A percentile compares a stretch with the other conserved stretches of the same genome.
These are phyloP conservation scores for Galago senegalensis DNA, from an alignment of 2,797 vertebrate species.

Conservation along the genomic window DNA sequence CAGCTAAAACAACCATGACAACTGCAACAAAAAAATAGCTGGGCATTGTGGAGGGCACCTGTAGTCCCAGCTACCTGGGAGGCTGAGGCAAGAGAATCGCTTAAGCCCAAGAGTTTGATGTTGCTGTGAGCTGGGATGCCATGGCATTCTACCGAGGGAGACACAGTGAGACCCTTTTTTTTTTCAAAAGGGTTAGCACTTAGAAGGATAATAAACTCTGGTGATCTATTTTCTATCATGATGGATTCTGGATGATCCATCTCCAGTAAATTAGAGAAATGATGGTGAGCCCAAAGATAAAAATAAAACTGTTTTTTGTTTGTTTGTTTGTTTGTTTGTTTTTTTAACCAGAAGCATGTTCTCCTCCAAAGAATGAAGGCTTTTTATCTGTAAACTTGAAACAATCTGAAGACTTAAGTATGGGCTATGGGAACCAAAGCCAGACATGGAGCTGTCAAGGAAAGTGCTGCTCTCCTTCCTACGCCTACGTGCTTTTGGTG, in stretches of 20 bases:
- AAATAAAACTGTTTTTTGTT: background rate
- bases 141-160: too few species aligned
- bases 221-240: background rate
- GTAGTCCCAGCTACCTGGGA: too few species aligned
- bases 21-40: too few species aligned
- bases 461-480: background rate
- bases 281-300: background rate
- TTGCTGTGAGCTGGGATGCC: too few species aligned
- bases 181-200: background rate
- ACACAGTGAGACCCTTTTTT: too few species aligned
- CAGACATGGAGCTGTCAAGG: constrained; percentile 21
- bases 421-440: background rate
- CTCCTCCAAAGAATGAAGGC: constrained; percentile 58
- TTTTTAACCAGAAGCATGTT: background rate
- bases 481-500: background rate
- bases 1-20: too few species aligned
- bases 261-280: constrained; percentile 5
- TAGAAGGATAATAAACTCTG: constrained; percentile 14
- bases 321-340: background rate
- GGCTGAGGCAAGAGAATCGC: too few species aligned
- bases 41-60: too few species aligned
- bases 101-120: too few species aligned
- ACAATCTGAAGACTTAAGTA: background rate
- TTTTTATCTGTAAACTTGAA: constrained; percentile 65
- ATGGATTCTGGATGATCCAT: background rate